Base-by-base conservation (phyloP, 2,888 invertebrate genomes). In the Drosophila stalkeri region DNA sequence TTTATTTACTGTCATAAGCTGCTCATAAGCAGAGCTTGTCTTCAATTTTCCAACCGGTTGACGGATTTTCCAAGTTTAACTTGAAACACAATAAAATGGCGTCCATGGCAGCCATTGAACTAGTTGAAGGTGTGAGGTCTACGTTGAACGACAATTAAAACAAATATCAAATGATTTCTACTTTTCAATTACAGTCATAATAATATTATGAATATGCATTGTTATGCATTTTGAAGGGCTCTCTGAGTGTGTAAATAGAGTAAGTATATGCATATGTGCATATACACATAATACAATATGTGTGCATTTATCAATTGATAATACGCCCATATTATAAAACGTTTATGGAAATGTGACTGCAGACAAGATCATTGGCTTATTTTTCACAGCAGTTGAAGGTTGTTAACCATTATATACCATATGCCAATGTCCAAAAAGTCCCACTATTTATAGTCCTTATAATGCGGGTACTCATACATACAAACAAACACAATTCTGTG, bases 261-360 rank as follows among this genome's bases (percentile, higher is more conserved):
- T 14, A 54, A 9, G 16, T 20, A 37, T 23, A 41, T 54, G 23
- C 23, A 39, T 20, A 35, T n/a, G n/a, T 11, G 37, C 16, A 14
- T 33, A 37, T 27, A 0, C 27, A 27, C 27, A 27, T 27, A 27
- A 27, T 49, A 49, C n/a, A n/a, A n/a, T 12, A 31, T 6, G 31
- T 41, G 33, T 41, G 23, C 16, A 33, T 20, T 47, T 70, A 64
- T 71, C 72, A 72, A 61, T 59, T 61, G 41, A 31, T 55, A 37
- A 43, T 56, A 77, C 76, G 77, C 76, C 76, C 76, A 62, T 52
- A 54, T 72, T 49, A 23, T n/a, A 20, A 4, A 55, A 18, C 31
- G n/a, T 16, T 16, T 49, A 62, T 70, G 70, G 41, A 56, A 66
- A 75, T 75, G 49, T 14, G 31, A 62, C 31, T 57, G 43, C 44